Conservation (phyloP, 2,113 vertebrate genomes). For the Pao palembangensis region DNA sequence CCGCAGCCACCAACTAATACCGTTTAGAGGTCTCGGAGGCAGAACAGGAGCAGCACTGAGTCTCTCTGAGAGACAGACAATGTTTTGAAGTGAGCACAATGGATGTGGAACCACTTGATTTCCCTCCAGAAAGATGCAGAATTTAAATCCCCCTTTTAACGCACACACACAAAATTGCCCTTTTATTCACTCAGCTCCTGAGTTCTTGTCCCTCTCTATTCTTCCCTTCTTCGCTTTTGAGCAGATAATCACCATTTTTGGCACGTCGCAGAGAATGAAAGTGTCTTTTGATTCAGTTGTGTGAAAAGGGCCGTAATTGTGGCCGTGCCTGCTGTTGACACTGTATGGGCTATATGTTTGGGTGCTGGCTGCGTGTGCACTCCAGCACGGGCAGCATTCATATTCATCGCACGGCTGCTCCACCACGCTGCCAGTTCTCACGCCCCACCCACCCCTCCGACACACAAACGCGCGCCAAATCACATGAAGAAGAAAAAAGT, state of each 20-base stretch:
- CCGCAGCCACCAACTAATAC: background rate
- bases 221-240: slow-evolving; percentile 21
- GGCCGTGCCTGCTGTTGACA: slow-evolving; percentile 34
- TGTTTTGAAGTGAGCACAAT: background rate
- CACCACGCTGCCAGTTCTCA: slow-evolving; percentile 65
- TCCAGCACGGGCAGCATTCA: slow-evolving; percentile 37
- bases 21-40: background rate
- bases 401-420: slow-evolving; percentile 51
- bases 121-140: background rate
- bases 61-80: background rate
- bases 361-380: slow-evolving; percentile 20
- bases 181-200: slow-evolving; percentile 5
- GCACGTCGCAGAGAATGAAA: slow-evolving; percentile 40
- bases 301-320: slow-evolving; percentile 45
- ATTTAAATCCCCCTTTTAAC: background rate
- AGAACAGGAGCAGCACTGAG: background rate
- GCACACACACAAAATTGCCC: slow-evolving; percentile 6
- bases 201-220: slow-evolving; percentile 10
- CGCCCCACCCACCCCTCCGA: slow-evolving; percentile 41
- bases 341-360: slow-evolving; percentile 17
- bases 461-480: slow-evolving; percentile 4
- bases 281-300: slow-evolving; percentile 39
- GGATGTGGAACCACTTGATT: background rate
- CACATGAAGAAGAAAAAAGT: slow-evolving; percentile 8
- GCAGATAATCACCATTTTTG: slow-evolving; percentile 53